A percentile compares a stretch with the other conserved stretches of the same genome.
These are phyloP conservation scores for Helicoverpa armigera DNA, from an alignment of 1,140 invertebrate species.

Conservation along the genomic window DNA sequence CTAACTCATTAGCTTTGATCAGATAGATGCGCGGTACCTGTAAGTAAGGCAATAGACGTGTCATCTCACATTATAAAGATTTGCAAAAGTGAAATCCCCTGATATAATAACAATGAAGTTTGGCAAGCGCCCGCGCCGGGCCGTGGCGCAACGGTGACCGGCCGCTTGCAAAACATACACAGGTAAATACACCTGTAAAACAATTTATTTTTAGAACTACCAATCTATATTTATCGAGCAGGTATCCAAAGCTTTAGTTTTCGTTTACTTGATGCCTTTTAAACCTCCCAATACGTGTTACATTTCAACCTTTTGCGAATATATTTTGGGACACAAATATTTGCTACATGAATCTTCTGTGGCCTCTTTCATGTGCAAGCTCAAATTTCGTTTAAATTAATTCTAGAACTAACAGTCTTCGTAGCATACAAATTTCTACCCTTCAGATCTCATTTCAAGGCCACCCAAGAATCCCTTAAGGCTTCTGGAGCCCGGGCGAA, in stretches of 20 bases:
- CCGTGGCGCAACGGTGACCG: slow-evolving; percentile 24
- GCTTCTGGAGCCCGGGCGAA: slow-evolving; percentile 4
- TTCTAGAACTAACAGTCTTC: neutral
- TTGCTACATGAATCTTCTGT: too few species aligned
- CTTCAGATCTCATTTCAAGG: slow-evolving; percentile 1
- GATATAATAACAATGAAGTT: slow-evolving; percentile 43
- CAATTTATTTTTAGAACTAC: slow-evolving; percentile 27
- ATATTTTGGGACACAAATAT: too few species aligned
- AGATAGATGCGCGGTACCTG: too few species aligned
- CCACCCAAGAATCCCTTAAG: slow-evolving; percentile 17
- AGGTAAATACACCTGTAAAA: slow-evolving; percentile 34
- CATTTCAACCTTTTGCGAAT: too few species aligned
- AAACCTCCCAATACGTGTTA: too few species aligned
- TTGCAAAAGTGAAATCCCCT: slow-evolving; percentile 43
- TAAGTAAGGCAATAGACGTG: neutral
- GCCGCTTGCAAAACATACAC: slow-evolving; percentile 27
- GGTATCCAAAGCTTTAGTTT: neutral
- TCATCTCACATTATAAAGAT: slow-evolving; percentile 15
- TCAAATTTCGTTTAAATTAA: neutral
- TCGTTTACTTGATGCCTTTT: too few species aligned
- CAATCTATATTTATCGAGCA: neutral
- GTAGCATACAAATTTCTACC: neutral
- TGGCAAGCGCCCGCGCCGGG: slow-evolving; percentile 27
- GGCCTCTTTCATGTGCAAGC: too few species aligned
- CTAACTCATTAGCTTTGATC: neutral